phyloP scores from a whole-genome alignment of 2,797 vertebrate genomes.

The Pyrocephalus nanus region DNA sequence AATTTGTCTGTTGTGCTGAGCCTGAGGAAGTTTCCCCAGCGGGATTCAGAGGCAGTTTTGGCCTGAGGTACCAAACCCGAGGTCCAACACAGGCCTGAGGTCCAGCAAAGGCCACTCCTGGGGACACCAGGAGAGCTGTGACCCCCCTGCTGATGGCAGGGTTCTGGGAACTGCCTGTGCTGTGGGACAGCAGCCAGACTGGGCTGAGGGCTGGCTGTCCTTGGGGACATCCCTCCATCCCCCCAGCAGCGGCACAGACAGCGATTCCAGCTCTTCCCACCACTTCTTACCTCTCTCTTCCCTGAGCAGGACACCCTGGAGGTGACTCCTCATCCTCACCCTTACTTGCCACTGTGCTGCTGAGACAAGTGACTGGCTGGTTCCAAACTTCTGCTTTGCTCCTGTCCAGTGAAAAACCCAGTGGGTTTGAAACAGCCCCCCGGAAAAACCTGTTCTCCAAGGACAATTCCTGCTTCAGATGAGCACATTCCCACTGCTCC shows the following conservation, averaged over 20 bases:
- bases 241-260: not conserved
- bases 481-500: accelerated
- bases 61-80: not conserved
- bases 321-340: not conserved
- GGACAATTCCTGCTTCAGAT: not conserved
- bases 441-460: not conserved
- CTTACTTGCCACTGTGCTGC: accelerated
- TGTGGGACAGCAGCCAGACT: not conserved
- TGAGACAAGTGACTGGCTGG: not conserved
- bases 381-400: not conserved
- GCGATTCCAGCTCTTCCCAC: not conserved
- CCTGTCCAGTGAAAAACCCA: not conserved
- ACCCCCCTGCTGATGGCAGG: not conserved
- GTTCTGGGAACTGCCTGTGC: not conserved
- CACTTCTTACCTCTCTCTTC: not conserved
- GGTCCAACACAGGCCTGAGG: too few relatives aligned
- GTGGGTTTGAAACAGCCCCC: not conserved
- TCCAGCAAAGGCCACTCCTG: too few relatives aligned
- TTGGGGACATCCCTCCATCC: not conserved
- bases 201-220: not conserved
- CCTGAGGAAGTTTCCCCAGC: not conserved
- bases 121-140: not conserved
- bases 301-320: not conserved
- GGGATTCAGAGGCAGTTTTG: not conserved
- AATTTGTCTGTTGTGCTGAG: conserved; percentile 1